phyloP scores from a whole-genome alignment of 2,888 invertebrate genomes.

The Volucella inanis region DNA sequence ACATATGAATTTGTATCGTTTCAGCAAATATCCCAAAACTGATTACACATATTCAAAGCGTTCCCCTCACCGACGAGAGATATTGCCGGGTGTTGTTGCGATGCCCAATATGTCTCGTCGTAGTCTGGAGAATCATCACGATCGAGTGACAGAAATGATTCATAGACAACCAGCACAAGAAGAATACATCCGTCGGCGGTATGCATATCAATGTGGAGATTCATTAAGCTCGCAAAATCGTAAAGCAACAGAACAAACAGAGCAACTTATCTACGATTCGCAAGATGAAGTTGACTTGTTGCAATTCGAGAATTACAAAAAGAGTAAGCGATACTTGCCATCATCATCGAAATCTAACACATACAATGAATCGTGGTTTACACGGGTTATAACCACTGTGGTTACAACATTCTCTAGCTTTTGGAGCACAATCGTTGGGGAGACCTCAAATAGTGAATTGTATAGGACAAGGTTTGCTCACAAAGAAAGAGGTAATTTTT shows the following conservation, averaged over 20 bases:
- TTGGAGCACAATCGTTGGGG: conserved; percentile 76
- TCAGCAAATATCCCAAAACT: conserved; percentile 93
- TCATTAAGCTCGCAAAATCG: conserved; percentile 52
- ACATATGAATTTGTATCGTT: conserved; percentile 38
- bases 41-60: conserved; percentile 94
- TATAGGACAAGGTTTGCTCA: conserved; percentile 76
- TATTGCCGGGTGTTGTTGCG: conserved; percentile 90
- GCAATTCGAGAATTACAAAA: conserved; percentile 76
- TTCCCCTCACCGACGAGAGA: conserved; percentile 91
- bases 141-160: conserved; percentile 83
- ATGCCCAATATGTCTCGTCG: conserved; percentile 95
- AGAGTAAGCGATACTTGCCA: conserved; percentile 62
- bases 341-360: conserved; percentile 31
- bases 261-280: conserved; percentile 80
- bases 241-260: conserved; percentile 75
- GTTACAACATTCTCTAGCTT: conserved; percentile 77
- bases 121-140: conserved; percentile 86
- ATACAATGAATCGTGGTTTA: conserved; percentile 77
- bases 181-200: conserved; percentile 81
- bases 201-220: conserved; percentile 73
- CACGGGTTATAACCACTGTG: conserved; percentile 78
- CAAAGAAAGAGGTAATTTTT: conserved; percentile 76
- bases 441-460: conserved; percentile 74
- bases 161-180: conserved; percentile 80
- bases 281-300: conserved; percentile 81